Conservation (phyloP, 2,888 invertebrate species). For the Coleophora flavipennella region DNA sequence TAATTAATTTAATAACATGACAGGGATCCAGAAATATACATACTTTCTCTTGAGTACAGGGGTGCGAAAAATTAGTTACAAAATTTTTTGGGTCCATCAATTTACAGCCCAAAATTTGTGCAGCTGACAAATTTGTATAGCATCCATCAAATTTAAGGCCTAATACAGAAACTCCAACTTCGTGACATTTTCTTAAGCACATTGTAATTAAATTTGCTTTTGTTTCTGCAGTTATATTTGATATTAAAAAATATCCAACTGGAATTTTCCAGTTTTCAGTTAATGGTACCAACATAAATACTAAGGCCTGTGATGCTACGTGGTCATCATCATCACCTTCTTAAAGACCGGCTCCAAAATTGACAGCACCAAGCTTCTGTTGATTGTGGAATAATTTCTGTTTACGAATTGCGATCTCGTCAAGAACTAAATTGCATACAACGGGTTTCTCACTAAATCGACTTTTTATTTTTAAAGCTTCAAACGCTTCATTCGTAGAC, state of each 20-base stretch:
- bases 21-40: too few relatives aligned
- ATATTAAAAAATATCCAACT: slow-evolving; percentile 27
- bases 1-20: slow-evolving; percentile 9
- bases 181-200: too few relatives aligned
- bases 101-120: too few relatives aligned
- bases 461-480: slow-evolving; percentile 8
- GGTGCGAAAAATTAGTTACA: too few relatives aligned
- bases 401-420: slow-evolving; percentile 13
- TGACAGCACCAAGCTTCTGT: slow-evolving; percentile 7
- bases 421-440: slow-evolving; percentile 12
- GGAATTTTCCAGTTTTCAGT: slow-evolving; percentile 29
- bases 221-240: slow-evolving; percentile 18
- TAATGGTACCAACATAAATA: slow-evolving; percentile 24
- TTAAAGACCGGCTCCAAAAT: slow-evolving; percentile 9
- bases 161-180: too few relatives aligned
- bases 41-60: too few relatives aligned
- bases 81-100: too few relatives aligned
- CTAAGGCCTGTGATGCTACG: slow-evolving; percentile 18
- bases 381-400: slow-evolving; percentile 9
- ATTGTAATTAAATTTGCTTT: slow-evolving; percentile 18
- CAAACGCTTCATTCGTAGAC: slow-evolving; percentile 11
- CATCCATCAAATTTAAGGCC: too few relatives aligned
- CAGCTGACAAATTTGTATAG: too few relatives aligned
- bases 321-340: not conserved
- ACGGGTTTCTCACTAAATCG: slow-evolving; percentile 4